Evolutionary conservation across 2,797 vertebrate genomes (phyloP).

Genomic region (Brotogeris chrysoptera): DNA sequence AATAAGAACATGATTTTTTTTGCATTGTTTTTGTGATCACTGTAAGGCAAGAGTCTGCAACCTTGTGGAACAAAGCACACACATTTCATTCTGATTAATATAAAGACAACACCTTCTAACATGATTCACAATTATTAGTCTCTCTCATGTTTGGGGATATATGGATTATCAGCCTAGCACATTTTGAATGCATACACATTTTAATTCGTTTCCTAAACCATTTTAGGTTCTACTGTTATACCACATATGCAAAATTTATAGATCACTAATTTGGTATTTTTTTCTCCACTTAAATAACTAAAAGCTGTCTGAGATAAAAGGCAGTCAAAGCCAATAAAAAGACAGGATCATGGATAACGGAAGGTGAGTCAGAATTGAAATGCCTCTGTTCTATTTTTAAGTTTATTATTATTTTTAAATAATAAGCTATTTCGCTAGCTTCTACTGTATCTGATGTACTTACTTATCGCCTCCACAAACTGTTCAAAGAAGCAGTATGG

Average conservation of each 20-base stretch:
- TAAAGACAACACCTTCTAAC: slow-evolving; percentile 57
- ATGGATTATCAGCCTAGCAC: slow-evolving; percentile 57
- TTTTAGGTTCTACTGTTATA: slow-evolving; percentile 3
- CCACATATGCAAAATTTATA: slow-evolving; percentile 1
- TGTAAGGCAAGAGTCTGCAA: slow-evolving; percentile 45
- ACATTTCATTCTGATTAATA: slow-evolving; percentile 53
- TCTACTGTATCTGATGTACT: slow-evolving; percentile 78
- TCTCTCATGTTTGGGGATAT: slow-evolving; percentile 54
- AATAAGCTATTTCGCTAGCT: slow-evolving; percentile 56
- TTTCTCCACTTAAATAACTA: slow-evolving; percentile 26
- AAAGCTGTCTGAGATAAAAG: slow-evolving; percentile 8
- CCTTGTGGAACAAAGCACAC: slow-evolving; percentile 43
- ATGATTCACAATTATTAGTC: slow-evolving; percentile 63
- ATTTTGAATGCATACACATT: slow-evolving; percentile 31
- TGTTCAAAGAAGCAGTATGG: slow-evolving; percentile 90
- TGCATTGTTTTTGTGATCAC: background rate
- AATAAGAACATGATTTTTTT: background rate
- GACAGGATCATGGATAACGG: background rate
- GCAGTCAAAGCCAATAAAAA: slow-evolving; percentile 19
- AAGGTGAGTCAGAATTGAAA: slow-evolving; percentile 35
- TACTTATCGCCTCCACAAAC: slow-evolving; percentile 93
- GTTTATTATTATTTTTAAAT: slow-evolving; percentile 62
- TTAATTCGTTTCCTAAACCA: slow-evolving; percentile 45
- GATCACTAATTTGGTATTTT: background rate
- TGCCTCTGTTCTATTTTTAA: slow-evolving; percentile 17